phyloP scores from a whole-genome alignment of 1,140 invertebrate species.

The Vollenhovia emeryi region DNA sequence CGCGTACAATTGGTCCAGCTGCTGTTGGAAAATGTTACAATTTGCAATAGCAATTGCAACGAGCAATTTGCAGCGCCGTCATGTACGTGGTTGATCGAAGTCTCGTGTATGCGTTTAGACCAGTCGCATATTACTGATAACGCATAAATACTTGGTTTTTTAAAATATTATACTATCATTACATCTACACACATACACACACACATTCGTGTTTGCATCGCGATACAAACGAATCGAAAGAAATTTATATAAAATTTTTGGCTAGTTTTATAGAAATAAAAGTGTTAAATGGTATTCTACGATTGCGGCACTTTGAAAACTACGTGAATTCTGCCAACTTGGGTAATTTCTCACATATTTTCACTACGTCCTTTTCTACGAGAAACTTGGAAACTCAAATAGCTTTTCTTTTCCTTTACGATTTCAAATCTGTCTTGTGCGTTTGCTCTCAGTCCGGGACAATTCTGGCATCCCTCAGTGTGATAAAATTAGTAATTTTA shows the following conservation, averaged over 20 bases:
- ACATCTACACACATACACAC: neutral
- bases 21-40: conserved; percentile 30
- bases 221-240: neutral
- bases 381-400: conserved; percentile 32
- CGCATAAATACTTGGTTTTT: neutral
- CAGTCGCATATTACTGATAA: neutral
- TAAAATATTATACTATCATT: neutral
- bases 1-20: neutral
- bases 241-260: conserved; percentile 12
- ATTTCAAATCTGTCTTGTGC: conserved; percentile 22
- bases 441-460: neutral
- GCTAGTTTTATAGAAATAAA: neutral
- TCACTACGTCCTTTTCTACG: neutral
- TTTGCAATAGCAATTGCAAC: neutral
- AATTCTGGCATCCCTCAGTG: neutral
- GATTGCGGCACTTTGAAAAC: conserved; percentile 7
- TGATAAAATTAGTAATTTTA: conserved; percentile 10
- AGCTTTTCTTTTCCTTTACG: neutral
- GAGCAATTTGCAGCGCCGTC: neutral
- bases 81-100: neutral
- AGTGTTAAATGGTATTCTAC: conserved; percentile 14
- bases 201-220: neutral
- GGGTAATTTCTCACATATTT: conserved; percentile 31
- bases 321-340: conserved; percentile 43
- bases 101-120: neutral